Conservation (phyloP, 2,113 vertebrate genomes). For the Malurus elegans region DNA sequence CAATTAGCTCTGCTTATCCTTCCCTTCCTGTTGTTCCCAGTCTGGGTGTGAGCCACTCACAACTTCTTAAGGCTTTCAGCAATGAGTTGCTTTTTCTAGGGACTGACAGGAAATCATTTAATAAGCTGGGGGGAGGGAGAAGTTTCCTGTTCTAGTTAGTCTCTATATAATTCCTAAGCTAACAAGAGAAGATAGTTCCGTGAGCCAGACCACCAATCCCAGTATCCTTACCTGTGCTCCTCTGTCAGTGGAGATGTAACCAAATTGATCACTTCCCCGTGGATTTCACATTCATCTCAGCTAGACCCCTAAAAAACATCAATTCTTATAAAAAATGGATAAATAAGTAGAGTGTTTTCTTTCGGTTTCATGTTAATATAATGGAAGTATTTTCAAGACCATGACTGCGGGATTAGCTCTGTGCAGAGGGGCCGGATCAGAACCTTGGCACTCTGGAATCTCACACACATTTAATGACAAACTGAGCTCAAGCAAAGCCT, state of each 20-base stretch:
- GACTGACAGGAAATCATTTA: slow-evolving; percentile 76
- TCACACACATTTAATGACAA: not conserved
- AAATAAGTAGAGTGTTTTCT: not conserved
- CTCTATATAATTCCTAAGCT: not conserved
- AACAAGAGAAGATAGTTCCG: not conserved
- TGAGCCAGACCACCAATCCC: not conserved
- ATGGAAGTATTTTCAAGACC: not conserved
- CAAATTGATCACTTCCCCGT: not conserved
- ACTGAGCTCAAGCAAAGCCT: not conserved
- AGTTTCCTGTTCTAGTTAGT: slow-evolving; percentile 42
- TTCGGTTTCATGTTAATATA: not conserved
- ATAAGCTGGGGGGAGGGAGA: slow-evolving; percentile 59
- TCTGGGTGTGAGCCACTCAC: slow-evolving; percentile 48
- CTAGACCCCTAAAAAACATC: not conserved
- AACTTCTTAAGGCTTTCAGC: slow-evolving; percentile 57
- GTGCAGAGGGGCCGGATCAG: not conserved
- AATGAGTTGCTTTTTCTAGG: slow-evolving; percentile 62
- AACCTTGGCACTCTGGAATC: not conserved
- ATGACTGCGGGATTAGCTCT: not conserved
- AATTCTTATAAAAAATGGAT: not conserved
- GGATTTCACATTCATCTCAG: not conserved
- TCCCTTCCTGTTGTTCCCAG: slow-evolving; percentile 78
- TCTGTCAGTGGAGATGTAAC: not conserved
- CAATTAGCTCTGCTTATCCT: slow-evolving; percentile 73
- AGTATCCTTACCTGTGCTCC: accelerated